A percentile compares a stretch with the other conserved stretches of the same genome.
These are phyloP conservation scores for Pogonocherus hispidulus DNA, from an alignment of 2,888 invertebrate genomes.

Conservation along the genomic window DNA sequence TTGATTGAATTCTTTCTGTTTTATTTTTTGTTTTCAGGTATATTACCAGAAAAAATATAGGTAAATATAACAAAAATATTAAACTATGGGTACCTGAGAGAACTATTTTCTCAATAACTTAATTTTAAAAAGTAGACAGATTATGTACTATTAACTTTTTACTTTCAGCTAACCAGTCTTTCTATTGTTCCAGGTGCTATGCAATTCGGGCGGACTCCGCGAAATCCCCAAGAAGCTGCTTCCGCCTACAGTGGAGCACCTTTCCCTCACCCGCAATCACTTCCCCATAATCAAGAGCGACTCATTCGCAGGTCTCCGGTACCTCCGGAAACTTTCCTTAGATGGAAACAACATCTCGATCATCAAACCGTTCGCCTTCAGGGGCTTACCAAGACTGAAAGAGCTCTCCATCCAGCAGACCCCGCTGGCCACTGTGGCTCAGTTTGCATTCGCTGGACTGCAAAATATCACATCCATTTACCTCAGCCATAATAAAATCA, in stretches of 20 bases:
- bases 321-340: slow-evolving; percentile 84
- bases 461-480: slow-evolving; percentile 83
- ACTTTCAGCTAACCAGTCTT: too few relatives aligned
- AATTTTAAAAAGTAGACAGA: too few relatives aligned
- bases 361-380: slow-evolving; percentile 89
- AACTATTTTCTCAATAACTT: too few relatives aligned
- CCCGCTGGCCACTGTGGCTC: slow-evolving; percentile 83
- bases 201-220: slow-evolving; percentile 86
- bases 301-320: slow-evolving; percentile 85
- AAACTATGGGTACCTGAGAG: too few relatives aligned
- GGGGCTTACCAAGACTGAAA: slow-evolving; percentile 82
- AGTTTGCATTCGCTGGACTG: slow-evolving; percentile 87
- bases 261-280: slow-evolving; percentile 88
- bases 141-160: too few relatives aligned
- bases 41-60: too few relatives aligned
- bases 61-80: too few relatives aligned
- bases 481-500: slow-evolving; percentile 74
- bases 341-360: slow-evolving; percentile 89
- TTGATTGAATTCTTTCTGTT: too few relatives aligned
- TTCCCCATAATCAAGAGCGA: slow-evolving; percentile 86
- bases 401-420: slow-evolving; percentile 90
- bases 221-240: slow-evolving; percentile 84
- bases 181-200: slow-evolving; percentile 80
- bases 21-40: too few relatives aligned
- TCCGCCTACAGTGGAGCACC: slow-evolving; percentile 84